Conservation (phyloP, 30 jellyfish, hydroid and myxozoan genomes). For the Cassiopea xamachana region DNA sequence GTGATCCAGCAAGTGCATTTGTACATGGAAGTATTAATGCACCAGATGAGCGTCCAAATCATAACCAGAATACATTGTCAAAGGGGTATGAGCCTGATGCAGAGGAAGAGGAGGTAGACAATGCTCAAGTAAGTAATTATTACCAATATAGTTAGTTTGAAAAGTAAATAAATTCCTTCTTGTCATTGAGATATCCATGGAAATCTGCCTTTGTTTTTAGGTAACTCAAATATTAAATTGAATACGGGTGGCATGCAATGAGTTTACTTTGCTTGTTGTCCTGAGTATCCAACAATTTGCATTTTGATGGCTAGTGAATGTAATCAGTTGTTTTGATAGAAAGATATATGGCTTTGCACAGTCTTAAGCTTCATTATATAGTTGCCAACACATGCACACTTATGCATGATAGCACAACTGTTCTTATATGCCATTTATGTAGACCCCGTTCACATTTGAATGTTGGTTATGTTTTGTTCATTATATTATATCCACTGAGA, state of each 20-base stretch:
- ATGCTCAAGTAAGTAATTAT: slow-evolving; percentile 33
- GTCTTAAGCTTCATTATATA: too few species aligned
- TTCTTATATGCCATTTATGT: too few species aligned
- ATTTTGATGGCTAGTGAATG: too few species aligned
- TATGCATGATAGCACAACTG: too few species aligned
- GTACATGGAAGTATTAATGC: slow-evolving; percentile 52
- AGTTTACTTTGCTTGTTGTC: too few species aligned
- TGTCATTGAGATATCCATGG: not conserved
- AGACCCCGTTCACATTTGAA: too few species aligned
- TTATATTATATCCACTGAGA: too few species aligned
- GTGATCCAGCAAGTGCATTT: slow-evolving; percentile 79
- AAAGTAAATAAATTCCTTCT: not conserved
- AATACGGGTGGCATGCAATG: not conserved
- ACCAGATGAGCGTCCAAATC: slow-evolving; percentile 62
- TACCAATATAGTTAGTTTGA: not conserved
- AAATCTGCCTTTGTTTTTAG: slow-evolving; percentile 2
- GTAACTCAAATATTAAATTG: not conserved
- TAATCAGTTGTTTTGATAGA: too few species aligned
- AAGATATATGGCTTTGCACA: too few species aligned
- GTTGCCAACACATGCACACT: too few species aligned
- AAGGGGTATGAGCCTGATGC: slow-evolving; percentile 90
- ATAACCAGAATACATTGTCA: slow-evolving; percentile 69
- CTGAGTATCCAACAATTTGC: too few species aligned
- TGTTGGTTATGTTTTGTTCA: too few species aligned
- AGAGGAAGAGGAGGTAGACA: slow-evolving; percentile 73